Percentiles rank a stretch among this genome's conserved stretches.
Evolutionary conservation across 2,113 vertebrate genomes (phyloP).

Genomic region (Notarius quadriscutis): DNA sequence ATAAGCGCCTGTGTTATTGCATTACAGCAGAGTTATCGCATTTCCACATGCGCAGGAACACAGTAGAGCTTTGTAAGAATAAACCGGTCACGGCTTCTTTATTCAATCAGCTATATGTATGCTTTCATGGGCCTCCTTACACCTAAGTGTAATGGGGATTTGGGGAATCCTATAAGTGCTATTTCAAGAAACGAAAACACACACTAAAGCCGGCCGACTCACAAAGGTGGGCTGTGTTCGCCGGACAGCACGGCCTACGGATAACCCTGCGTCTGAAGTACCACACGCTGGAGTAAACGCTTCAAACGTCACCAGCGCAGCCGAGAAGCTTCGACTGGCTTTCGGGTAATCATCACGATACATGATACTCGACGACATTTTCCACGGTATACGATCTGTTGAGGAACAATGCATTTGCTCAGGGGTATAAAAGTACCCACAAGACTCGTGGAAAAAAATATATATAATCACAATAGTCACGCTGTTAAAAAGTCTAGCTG

Average conservation of each 20-base stretch:
- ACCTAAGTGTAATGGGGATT: conserved; percentile 54
- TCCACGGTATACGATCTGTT: neutral
- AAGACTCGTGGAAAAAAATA: neutral
- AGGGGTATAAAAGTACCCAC: neutral
- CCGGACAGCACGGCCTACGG: neutral
- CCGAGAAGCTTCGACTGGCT: neutral
- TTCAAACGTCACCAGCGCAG: neutral
- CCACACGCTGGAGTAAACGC: neutral
- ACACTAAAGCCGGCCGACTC: neutral
- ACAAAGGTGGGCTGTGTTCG: conserved; percentile 31
- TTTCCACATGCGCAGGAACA: conserved; percentile 52
- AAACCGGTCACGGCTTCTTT: conserved; percentile 48
- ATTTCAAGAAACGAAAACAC: conserved; percentile 46
- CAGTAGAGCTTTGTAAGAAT: conserved; percentile 57
- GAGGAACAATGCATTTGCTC: neutral
- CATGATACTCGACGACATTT: neutral
- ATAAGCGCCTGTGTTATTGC: conserved; percentile 47
- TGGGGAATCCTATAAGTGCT: conserved; percentile 46
- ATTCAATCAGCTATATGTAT: conserved; percentile 52
- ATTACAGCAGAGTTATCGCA: conserved; percentile 56
- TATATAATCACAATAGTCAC: neutral
- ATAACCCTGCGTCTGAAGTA: neutral
- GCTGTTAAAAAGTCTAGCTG: neutral
- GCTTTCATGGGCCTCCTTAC: conserved; percentile 42
- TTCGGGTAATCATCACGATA: neutral